phyloP scores from a whole-genome alignment of 2,888 invertebrate species.

The Eudemis profundana region DNA sequence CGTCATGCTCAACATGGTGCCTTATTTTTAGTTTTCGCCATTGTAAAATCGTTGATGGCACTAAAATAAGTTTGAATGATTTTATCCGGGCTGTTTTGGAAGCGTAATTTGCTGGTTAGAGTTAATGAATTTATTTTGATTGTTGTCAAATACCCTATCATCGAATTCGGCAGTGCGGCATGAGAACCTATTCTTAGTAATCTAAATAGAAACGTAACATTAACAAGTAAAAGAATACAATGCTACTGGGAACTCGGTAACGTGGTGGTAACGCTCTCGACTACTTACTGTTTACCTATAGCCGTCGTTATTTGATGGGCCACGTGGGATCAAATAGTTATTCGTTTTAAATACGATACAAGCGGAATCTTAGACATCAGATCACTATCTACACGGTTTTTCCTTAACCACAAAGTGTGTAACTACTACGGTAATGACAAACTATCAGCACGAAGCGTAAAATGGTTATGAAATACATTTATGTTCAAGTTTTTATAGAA shows the following conservation, averaged over 20 bases:
- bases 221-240: slow-evolving; percentile 35
- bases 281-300: neutral
- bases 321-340: neutral
- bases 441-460: slow-evolving; percentile 11
- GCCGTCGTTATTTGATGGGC: slow-evolving; percentile 1
- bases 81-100: no score
- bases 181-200: slow-evolving; percentile 32
- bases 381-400: slow-evolving; percentile 19
- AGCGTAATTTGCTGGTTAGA: no score
- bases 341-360: neutral
- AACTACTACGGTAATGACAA: neutral
- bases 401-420: slow-evolving; percentile 22
- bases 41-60: no score
- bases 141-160: no score
- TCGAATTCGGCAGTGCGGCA: slow-evolving; percentile 1
- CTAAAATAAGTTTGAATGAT: no score
- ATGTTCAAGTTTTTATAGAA: slow-evolving; percentile 14
- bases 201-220: slow-evolving; percentile 28
- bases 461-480: slow-evolving; percentile 1
- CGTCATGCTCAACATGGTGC: no score
- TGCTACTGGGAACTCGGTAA: slow-evolving; percentile 23
- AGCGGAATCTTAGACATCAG: slow-evolving; percentile 5
- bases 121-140: no score
- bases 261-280: slow-evolving; percentile 4
- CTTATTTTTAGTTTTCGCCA: no score